phyloP scores from a whole-genome alignment of 2,888 invertebrate species.

The Cosmopolites sordidus region DNA sequence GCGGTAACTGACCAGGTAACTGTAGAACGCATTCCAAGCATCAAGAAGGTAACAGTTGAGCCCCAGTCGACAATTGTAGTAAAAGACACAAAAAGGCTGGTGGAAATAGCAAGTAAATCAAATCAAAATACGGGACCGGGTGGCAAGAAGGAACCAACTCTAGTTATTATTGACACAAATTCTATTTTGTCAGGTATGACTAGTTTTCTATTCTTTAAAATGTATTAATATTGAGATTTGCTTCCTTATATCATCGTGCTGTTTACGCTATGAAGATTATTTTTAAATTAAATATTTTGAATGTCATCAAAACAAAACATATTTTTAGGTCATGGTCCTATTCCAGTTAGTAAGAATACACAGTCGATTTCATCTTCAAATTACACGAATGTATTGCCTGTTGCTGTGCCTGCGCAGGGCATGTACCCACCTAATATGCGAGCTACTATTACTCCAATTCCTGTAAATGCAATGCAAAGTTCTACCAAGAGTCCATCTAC shows the following conservation, averaged over 20 bases:
- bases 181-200: conserved; percentile 58
- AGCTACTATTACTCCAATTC: conserved; percentile 56
- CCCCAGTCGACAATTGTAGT: conserved; percentile 52
- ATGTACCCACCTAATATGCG: conserved; percentile 61
- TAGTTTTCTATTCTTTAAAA: too few relatives aligned
- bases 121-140: conserved; percentile 37
- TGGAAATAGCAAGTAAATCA: conserved; percentile 64
- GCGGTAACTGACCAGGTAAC: conserved; percentile 37
- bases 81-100: conserved; percentile 66
- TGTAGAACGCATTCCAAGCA: conserved; percentile 25
- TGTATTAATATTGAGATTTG: too few relatives aligned
- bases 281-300: too few relatives aligned
- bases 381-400: conserved; percentile 50
- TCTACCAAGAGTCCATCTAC: conserved; percentile 1
- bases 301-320: too few relatives aligned
- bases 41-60: conserved; percentile 3
- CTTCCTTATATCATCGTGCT: too few relatives aligned
- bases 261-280: too few relatives aligned
- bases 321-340: conserved; percentile 58
- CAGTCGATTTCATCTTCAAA: conserved; percentile 33
- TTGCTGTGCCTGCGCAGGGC: conserved; percentile 57
- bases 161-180: conserved; percentile 77
- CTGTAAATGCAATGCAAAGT: conserved; percentile 37
- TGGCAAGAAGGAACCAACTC: conserved; percentile 65
- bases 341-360: conserved; percentile 47